Percentiles rank a stretch among this genome's conserved stretches.
Conservation (phyloP, 2,888 invertebrate genomes). For the Argyra leucocephala region DNA sequence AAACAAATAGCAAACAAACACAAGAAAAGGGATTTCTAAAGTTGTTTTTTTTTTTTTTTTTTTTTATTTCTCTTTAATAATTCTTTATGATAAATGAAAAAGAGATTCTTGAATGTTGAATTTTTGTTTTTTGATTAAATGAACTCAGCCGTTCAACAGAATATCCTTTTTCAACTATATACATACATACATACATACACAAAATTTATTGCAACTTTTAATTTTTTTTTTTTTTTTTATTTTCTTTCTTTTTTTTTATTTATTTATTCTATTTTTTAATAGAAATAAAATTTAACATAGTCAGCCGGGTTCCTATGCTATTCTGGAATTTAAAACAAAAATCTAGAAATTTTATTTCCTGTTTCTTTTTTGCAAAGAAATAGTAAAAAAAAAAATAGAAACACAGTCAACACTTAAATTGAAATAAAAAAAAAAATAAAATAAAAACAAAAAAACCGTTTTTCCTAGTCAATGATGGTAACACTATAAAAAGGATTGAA, state of each 20-base stretch:
- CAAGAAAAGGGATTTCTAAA: neutral
- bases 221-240: too few relatives aligned
- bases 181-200: too few relatives aligned
- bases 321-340: neutral
- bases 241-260: too few relatives aligned
- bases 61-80: neutral
- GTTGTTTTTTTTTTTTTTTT: neutral
- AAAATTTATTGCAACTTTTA: too few relatives aligned
- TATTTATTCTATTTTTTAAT: too few relatives aligned
- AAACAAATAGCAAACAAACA: neutral
- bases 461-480: too few relatives aligned
- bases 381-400: too few relatives aligned
- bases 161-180: neutral
- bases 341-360: neutral
- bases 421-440: too few relatives aligned
- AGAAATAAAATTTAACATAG: too few relatives aligned
- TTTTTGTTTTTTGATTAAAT: neutral
- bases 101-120: neutral
- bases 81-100: neutral
- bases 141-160: slow-evolving; percentile 5
- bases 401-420: neutral
- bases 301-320: too few relatives aligned
- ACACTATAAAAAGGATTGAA: too few relatives aligned
- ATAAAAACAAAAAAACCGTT: too few relatives aligned
- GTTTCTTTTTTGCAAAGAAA: neutral